These are phyloP conservation scores for Charina bottae DNA, from an alignment of 2,113 vertebrate species.

Conservation along the genomic window DNA sequence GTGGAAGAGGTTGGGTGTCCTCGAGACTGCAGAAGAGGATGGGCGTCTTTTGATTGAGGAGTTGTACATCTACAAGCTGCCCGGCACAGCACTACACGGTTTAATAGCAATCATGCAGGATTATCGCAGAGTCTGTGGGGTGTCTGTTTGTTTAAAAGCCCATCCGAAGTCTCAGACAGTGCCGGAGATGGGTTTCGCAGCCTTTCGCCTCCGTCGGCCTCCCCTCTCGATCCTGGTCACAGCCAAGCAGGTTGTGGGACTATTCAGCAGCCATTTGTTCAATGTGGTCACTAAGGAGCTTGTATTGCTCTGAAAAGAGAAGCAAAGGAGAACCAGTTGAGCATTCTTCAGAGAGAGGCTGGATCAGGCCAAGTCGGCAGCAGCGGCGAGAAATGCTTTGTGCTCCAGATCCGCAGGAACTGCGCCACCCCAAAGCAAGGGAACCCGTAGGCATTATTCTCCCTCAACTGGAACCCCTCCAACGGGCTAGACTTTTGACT, in stretches of 20 bases:
- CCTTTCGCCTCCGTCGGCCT: neutral
- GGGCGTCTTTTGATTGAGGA: slow-evolving; percentile 9
- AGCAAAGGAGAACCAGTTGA: neutral
- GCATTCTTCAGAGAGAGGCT: neutral
- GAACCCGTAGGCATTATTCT: neutral
- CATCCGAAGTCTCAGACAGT: slow-evolving; percentile 36
- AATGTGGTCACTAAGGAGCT: slow-evolving; percentile 92
- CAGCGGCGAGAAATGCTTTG: neutral
- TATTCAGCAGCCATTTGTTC: slow-evolving; percentile 90
- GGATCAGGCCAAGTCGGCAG: no score
- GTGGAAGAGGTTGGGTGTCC: neutral
- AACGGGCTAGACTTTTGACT: neutral
- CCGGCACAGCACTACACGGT: slow-evolving; percentile 28
- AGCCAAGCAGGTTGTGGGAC: fast-evolving
- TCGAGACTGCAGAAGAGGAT: slow-evolving; percentile 2
- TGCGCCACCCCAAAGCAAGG: neutral
- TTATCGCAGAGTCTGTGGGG: slow-evolving; percentile 47
- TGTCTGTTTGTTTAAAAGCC: slow-evolving; percentile 21
- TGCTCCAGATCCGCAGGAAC: neutral
- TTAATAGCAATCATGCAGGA: slow-evolving; percentile 71
- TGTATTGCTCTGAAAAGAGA: slow-evolving; percentile 87
- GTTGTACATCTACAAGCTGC: slow-evolving; percentile 62
- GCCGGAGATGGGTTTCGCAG: neutral
- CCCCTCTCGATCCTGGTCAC: neutral
- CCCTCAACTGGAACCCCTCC: no score